These are phyloP conservation scores for Drosophila mettleri DNA, from an alignment of 2,888 invertebrate species.

Conservation along the genomic window DNA sequence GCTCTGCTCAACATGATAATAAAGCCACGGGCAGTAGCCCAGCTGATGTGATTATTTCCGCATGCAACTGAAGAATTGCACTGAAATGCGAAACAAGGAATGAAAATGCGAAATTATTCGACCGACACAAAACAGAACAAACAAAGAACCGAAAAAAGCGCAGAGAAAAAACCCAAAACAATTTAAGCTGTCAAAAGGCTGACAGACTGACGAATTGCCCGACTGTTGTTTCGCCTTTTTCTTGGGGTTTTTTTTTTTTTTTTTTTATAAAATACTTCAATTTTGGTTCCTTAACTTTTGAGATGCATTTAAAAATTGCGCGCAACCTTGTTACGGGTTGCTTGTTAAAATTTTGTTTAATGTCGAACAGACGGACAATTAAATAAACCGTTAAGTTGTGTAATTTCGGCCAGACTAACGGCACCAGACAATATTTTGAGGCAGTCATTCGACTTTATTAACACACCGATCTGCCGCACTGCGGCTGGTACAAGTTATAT, in stretches of 20 bases:
- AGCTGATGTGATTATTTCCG: conserved; percentile 63
- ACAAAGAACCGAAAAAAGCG: conserved; percentile 43
- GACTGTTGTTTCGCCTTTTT: conserved; percentile 32
- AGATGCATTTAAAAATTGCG: conserved; percentile 48
- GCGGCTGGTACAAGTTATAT: conserved; percentile 30
- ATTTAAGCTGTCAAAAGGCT: conserved; percentile 70
- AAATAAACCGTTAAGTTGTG: conserved; percentile 75
- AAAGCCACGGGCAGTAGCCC: conserved; percentile 22
- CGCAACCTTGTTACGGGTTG: conserved; percentile 40
- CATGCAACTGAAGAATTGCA: conserved; percentile 59
- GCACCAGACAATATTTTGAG: conserved; percentile 43
- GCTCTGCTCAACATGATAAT: conserved; percentile 40
- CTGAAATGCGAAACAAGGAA: conserved; percentile 36
- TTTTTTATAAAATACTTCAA: conserved; percentile 25
- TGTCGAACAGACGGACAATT: conserved; percentile 36
- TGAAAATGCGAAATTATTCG: conserved; percentile 50
- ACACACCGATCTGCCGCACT: conserved; percentile 27
- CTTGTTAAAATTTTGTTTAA: conserved; percentile 18
- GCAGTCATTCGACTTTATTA: conserved; percentile 63
- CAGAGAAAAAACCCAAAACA: conserved; percentile 19
- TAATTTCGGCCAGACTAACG: conserved; percentile 62
- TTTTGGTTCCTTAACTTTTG: conserved; percentile 30
- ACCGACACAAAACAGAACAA: conserved; percentile 42
- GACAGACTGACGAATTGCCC: conserved; percentile 67
- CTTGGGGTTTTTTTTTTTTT: conserved; percentile 9